phyloP scores from a whole-genome alignment of 2,888 invertebrate genomes.

The Aphrophora alni region DNA sequence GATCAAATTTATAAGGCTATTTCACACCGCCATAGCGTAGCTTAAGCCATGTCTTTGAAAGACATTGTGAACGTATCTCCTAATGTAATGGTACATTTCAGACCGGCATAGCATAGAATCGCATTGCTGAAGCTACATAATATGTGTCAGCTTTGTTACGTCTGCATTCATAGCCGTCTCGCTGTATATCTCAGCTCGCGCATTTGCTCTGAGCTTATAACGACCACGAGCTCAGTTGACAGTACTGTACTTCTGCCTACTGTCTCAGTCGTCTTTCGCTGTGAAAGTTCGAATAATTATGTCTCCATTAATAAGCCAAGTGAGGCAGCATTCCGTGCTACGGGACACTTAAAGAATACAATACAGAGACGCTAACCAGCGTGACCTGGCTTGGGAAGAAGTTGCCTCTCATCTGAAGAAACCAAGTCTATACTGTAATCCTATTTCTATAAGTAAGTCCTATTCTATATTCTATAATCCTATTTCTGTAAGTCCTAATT shows the following conservation, averaged over 20 bases:
- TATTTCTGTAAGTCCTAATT: too few species aligned
- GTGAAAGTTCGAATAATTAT: not conserved
- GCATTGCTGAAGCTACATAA: not conserved
- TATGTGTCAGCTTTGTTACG: not conserved
- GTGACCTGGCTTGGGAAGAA: too few species aligned
- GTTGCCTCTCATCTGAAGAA: too few species aligned
- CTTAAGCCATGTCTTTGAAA: not conserved
- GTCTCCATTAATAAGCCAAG: not conserved
- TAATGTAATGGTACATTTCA: not conserved
- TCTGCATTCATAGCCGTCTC: not conserved
- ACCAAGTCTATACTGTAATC: too few species aligned
- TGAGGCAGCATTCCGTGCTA: not conserved
- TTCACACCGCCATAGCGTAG: not conserved
- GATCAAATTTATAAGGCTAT: too few species aligned
- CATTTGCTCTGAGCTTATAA: not conserved
- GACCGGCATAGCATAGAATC: not conserved
- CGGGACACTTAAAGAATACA: not conserved
- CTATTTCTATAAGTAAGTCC: too few species aligned
- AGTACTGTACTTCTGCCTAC: not conserved
- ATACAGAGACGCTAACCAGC: too few species aligned
- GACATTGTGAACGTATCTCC: not conserved
- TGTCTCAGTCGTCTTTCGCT: not conserved
- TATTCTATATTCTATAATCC: too few species aligned
- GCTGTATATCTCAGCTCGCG: not conserved
- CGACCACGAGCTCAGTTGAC: not conserved